Evolutionary conservation across 2,797 vertebrate genomes (phyloP).

Genomic region (Ambastaia sidthimunki): DNA sequence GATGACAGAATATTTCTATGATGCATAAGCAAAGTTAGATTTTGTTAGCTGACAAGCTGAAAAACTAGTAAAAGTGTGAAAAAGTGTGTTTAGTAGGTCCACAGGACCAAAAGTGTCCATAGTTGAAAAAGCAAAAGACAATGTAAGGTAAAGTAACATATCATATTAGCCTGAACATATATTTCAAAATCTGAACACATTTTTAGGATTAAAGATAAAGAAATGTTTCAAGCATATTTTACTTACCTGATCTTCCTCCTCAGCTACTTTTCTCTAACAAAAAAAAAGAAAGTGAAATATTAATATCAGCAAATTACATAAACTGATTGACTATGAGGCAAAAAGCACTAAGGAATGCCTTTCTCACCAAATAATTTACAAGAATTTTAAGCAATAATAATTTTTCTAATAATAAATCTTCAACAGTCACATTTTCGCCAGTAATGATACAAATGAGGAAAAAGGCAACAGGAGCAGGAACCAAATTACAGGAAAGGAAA

Average conservation of each 20-base stretch:
- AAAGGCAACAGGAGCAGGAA: not conserved
- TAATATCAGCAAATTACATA: not conserved
- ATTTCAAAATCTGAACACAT: too few relatives aligned
- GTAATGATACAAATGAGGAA: not conserved
- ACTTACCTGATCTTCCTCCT: constrained; percentile 38
- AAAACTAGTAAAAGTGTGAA: too few relatives aligned
- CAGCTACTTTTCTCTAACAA: constrained; percentile 16
- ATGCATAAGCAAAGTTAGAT: too few relatives aligned
- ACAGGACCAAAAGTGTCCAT: not conserved
- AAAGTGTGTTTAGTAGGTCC: too few relatives aligned
- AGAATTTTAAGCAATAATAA: not conserved
- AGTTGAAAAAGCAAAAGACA: too few relatives aligned
- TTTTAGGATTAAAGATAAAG: not conserved
- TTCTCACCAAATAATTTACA: not conserved
- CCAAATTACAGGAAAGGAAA: constrained; percentile 18
- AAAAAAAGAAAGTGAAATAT: constrained; percentile 17
- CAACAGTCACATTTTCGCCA: not conserved
- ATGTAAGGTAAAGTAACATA: too few relatives aligned
- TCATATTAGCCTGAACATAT: too few relatives aligned
- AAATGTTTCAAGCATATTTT: constrained; percentile 2
- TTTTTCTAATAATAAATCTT: not conserved
- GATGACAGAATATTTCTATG: too few relatives aligned
- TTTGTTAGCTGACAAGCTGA: too few relatives aligned
- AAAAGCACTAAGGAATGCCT: not conserved
- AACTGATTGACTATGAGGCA: not conserved